Evolutionary conservation across 1,140 invertebrate species (phyloP).

Genomic region (Trichomalopsis sarcophagae): DNA sequence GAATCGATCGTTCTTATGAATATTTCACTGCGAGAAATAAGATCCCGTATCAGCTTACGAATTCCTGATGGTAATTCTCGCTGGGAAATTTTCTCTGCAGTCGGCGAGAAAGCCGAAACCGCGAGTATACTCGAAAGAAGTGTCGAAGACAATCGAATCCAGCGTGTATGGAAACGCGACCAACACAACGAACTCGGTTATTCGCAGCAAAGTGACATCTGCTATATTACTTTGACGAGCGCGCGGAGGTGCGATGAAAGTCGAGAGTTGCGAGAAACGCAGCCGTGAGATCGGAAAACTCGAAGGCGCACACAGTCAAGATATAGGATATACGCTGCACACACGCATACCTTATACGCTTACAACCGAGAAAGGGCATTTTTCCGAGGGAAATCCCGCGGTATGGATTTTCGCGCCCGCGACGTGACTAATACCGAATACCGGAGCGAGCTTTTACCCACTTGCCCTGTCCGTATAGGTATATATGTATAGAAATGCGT

Average conservation of each 20-base stretch:
- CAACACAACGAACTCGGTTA: not conserved
- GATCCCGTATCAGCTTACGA: too few relatives aligned
- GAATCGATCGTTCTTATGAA: too few relatives aligned
- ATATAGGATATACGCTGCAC: too few relatives aligned
- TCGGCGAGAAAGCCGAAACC: too few relatives aligned
- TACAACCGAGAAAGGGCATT: not conserved
- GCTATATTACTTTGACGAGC: not conserved
- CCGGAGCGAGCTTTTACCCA: not conserved
- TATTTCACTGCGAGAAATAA: too few relatives aligned
- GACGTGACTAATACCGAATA: conserved; percentile 26
- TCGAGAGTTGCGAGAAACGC: not conserved
- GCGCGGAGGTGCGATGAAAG: not conserved
- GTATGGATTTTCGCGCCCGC: conserved; percentile 6
- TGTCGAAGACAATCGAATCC: not conserved
- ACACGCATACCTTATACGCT: not conserved
- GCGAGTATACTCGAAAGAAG: not conserved
- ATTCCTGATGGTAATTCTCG: too few relatives aligned
- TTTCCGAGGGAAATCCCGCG: conserved; percentile 6
- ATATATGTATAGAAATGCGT: not conserved
- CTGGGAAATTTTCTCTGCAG: too few relatives aligned
- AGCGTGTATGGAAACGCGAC: not conserved
- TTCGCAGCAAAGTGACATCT: not conserved
- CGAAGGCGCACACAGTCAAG: too few relatives aligned
- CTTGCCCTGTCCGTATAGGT: not conserved
- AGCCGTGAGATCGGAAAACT: too few relatives aligned